Evolutionary conservation across 2,888 invertebrate genomes (phyloP).

Genomic region (Pachydiplax longipennis): DNA sequence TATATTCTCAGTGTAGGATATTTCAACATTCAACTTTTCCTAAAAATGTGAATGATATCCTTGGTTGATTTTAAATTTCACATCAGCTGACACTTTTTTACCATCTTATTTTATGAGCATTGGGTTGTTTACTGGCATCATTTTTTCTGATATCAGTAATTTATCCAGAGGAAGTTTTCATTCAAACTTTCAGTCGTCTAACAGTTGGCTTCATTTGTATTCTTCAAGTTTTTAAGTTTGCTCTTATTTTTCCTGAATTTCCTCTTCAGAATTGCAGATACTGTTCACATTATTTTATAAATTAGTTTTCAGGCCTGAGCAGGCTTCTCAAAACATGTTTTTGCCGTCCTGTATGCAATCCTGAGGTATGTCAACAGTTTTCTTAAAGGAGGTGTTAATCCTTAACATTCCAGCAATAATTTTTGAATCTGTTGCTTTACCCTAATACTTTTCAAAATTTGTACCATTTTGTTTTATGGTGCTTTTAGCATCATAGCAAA

Average conservation of each 20-base stretch:
- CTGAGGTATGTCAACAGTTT: too few relatives aligned
- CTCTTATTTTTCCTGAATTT: neutral
- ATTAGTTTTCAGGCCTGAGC: too few relatives aligned
- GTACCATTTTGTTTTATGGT: too few relatives aligned
- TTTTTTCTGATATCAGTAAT: neutral
- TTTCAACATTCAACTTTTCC: neutral
- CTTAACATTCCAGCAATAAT: too few relatives aligned
- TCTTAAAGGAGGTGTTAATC: too few relatives aligned
- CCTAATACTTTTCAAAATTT: too few relatives aligned
- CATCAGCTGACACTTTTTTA: neutral
- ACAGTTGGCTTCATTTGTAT: neutral
- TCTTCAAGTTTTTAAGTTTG: neutral
- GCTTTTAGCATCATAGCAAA: too few relatives aligned
- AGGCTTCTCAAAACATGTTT: too few relatives aligned
- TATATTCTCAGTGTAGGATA: constrained; percentile 14
- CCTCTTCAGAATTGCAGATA: neutral
- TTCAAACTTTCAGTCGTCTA: neutral
- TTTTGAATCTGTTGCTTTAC: too few relatives aligned
- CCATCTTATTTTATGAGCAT: neutral
- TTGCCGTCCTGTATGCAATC: too few relatives aligned
- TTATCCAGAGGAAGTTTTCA: neutral
- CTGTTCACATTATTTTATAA: neutral
- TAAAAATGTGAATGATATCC: neutral
- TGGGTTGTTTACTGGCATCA: neutral
- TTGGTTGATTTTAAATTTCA: neutral